Evolutionary conservation across 2,797 vertebrate genomes (phyloP).

Genomic region (Vultur gryphus): DNA sequence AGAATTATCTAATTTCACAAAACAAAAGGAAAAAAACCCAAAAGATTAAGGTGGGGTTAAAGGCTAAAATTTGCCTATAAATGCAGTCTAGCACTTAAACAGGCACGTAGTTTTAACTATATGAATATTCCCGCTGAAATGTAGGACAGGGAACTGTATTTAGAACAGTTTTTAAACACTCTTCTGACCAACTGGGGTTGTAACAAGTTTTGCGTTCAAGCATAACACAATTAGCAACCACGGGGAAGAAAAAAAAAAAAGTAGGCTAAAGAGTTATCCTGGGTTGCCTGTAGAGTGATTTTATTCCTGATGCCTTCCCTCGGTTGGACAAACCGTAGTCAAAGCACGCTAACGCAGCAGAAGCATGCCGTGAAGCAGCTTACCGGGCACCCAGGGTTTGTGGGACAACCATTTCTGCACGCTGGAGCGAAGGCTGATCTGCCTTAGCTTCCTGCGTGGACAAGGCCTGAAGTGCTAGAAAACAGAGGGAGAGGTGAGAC

Average conservation of each 20-base stretch:
- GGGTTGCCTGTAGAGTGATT: background rate
- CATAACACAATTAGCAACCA: background rate
- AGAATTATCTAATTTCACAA: background rate
- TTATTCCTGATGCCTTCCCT: background rate
- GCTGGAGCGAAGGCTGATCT: background rate
- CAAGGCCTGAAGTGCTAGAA: background rate
- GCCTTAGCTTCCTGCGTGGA: background rate
- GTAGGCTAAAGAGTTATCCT: background rate
- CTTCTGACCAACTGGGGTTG: background rate
- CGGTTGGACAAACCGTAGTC: background rate
- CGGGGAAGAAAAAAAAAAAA: background rate
- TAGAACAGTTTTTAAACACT: conserved; percentile 1
- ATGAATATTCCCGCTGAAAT: background rate
- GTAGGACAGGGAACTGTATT: background rate
- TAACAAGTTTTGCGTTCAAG: background rate
- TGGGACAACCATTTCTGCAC: background rate
- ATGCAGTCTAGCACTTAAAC: background rate
- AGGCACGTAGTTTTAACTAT: background rate
- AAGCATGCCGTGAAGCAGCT: background rate
- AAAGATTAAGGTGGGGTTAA: background rate
- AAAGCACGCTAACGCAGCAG: background rate
- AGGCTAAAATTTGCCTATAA: background rate
- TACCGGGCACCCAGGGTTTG: background rate
- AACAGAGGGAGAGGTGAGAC: background rate
- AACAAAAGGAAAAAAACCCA: background rate